Evolutionary conservation across 2,888 invertebrate species (phyloP), one percentile per base, ranked within the genome.

Genomic region (Oithona nana): DNA sequence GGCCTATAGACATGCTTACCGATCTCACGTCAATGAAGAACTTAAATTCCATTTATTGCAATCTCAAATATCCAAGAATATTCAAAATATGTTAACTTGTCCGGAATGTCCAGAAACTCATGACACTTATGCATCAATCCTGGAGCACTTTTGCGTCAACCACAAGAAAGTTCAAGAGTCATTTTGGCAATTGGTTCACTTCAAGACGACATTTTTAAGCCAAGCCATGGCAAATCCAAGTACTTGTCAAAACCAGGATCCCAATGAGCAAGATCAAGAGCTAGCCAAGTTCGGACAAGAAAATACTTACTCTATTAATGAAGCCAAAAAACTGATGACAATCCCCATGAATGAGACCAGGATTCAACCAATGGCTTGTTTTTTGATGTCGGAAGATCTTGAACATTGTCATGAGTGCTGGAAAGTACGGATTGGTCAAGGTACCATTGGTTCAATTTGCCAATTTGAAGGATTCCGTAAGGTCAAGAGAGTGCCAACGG

Each of bases 401-500:
- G n/a, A 31, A 1, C 60, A 20, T 11, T 60, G 60, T 8, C 60
- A 60, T 51, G 60, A 60, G 22, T 60, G 60, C 28, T 22, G 48
- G 28, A 60, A 60, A 26, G 39, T 39, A 16, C 6, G 6, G 8
- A 39, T 11, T 11, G 39, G 39, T 16, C 39, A 39, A 39, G 39
- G 39, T 16, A 6, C 6, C 6, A 16, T 39, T 39, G 39, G 39
- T 11, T 39, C 54, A 24, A 56, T 58, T 28, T 62, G 62, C 28
- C 54, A 54, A 20, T 62, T 62, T 31, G 62, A 62, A 26, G 62
- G 61, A 6, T 62, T 62, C 48, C 52, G 62, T 28, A 55, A 57
- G 49, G 6, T 62, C 28, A 39, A 39, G 16, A n/a, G 22, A 16
- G 49, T 49, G 70, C 87, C 87, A 75, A 86, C 84, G 71, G 86